Base-by-base conservation (phyloP, 1,140 invertebrate genomes). In the Saccostrea glomerata region DNA sequence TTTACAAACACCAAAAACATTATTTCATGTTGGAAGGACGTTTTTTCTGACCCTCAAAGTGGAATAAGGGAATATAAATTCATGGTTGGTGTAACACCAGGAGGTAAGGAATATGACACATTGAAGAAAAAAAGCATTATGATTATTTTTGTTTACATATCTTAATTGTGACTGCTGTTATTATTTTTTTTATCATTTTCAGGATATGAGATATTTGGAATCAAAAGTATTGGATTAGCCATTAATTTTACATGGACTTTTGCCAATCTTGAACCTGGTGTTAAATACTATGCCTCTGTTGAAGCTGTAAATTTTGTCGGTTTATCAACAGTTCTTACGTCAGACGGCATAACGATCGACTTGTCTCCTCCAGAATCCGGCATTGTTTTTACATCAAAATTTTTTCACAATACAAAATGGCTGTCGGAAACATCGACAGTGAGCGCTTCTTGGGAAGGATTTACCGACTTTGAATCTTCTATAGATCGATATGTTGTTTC, bases 11-110 rank as follows among this genome's bases (percentile, higher is more conserved):
- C 82, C 15, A 60, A 87, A 25, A 77, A 83, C 17, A 83, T 92
- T 23, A 84, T 66, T 1, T 84, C 88, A 13, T 92, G 91, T 82
- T 92, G 92, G 92, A 23, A 66, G 6, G 86, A 84, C 13, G 90
- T 92, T 11, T 92, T 92, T 77, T 63, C 25, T 20, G 92, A 92
- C 30, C n/a, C 54, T 23, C 88, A 91, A 86, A 91, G 89, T 87
- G 60, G 77, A 13, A 89, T 92, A 3, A 47, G 15, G 7, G 54
- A 30, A 13, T 91, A 89, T 73, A 30, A 55, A 54, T 84, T 92
- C 0, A 87, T 83, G 40, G 55, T 90, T 17, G 92, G 92, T 36
- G 89, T 89, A 0, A 86, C 85, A 23, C 92, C 90, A 4, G 66
- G 85, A 30, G 87, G 91, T 91, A 88, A 55, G 84, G 15, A 63